A percentile compares a stretch with the other conserved stretches of the same genome.
These are phyloP conservation scores for Fopius arisanus DNA, from an alignment of 1,140 invertebrate species.

Conservation along the genomic window DNA sequence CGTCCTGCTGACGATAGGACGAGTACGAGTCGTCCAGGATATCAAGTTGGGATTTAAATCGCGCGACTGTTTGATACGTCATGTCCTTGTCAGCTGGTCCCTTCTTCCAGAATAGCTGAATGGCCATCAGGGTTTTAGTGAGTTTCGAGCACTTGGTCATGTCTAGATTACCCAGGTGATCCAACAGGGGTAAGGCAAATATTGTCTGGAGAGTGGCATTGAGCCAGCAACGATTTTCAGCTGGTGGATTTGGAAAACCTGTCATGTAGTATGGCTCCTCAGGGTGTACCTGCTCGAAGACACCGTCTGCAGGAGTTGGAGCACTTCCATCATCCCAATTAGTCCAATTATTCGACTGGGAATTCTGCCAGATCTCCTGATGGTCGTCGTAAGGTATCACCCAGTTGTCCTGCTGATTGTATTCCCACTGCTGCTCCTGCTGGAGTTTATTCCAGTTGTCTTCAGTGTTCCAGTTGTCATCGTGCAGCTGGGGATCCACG, in stretches of 20 bases:
- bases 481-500: neutral
- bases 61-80: slow-evolving; percentile 45
- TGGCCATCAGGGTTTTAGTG: slow-evolving; percentile 40
- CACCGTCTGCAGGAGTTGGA: neutral
- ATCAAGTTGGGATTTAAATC: slow-evolving; percentile 50
- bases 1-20: slow-evolving; percentile 54
- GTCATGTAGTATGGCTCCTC: slow-evolving; percentile 42
- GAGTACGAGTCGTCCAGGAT: slow-evolving; percentile 49
- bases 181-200: slow-evolving; percentile 48
- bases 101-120: slow-evolving; percentile 46
- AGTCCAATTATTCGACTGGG: neutral
- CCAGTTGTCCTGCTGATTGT: neutral
- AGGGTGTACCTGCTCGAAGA: neutral
- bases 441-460: neutral
- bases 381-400: neutral
- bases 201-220: slow-evolving; percentile 53
- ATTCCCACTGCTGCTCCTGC: neutral
- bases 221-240: slow-evolving; percentile 55
- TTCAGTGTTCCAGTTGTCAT: neutral
- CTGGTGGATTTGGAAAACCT: slow-evolving; percentile 55
- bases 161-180: slow-evolving; percentile 40
- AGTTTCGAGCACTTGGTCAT: slow-evolving; percentile 41
- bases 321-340: neutral
- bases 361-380: neutral
- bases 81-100: slow-evolving; percentile 39